Base-by-base conservation (phyloP, 64 coral and sea anemone genomes). In the Cladopsammia gracilis region DNA sequence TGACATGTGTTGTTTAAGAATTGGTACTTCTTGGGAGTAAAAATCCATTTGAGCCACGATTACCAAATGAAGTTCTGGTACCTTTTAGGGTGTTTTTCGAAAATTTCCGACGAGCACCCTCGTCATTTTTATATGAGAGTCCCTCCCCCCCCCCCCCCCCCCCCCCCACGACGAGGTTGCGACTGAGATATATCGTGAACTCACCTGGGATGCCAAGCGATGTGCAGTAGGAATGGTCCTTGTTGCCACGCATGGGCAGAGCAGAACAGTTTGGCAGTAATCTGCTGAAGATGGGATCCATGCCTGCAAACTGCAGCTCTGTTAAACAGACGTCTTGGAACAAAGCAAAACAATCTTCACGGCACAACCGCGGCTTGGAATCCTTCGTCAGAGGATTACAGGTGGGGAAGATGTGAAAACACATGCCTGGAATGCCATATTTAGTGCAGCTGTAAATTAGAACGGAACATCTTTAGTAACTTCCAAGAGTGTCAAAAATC, bases 351-450 rank as follows among this genome's bases (percentile, higher is more conserved):
- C 96, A 98, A 48, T 98, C 96, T 23, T 90, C 87, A 3, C 90
- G 90, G 48, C 96, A 98, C 44, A 98, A 49, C 12, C 81, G 93
- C 66, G 82, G 90, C 57, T 93, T 98, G 48, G 59, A 57, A 19
- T 69, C 67, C 14, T 42, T 65, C 5, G 26, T 78, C 57, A 73
- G 71, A 8, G 80, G 53, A 52, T 95, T 90, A 69, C 96, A 98
- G 6, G 94, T 70, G n/a, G 86, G 50, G 62, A 98, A 98, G 69
- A 93, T 52, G 76, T 95, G 91, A 74, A 90, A 98, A 61, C 96
- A 98, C 64, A 98, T 70, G 1, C 93, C 96, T 12, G 89, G 93
- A 48, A 95, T 98, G 20, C 93, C 96, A 74, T 92, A 95, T 76
- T 92, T 62, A 1, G 71, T 61, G 47, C 96, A 98, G 9, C 68